These are phyloP conservation scores for Buphagus erythrorhynchus DNA, from an alignment of 2,797 vertebrate species.

Conservation along the genomic window DNA sequence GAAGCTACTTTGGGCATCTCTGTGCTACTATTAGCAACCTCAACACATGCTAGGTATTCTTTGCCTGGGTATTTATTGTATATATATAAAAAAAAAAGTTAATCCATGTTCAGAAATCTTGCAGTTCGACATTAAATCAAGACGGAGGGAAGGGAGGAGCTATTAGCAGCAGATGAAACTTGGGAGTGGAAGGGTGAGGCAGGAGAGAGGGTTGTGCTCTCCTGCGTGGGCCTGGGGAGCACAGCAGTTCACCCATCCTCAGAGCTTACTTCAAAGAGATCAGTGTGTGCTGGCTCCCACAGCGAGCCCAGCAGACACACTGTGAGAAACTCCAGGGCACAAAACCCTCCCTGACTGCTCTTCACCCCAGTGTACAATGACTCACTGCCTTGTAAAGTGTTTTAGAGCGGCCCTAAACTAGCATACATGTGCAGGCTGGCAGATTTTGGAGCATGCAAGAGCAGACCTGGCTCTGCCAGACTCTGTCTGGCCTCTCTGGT, in stretches of 20 bases:
- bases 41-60: fast-evolving
- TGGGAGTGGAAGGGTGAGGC: not conserved
- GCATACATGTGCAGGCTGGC: not conserved
- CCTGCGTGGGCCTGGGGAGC: not conserved
- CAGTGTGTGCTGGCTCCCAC: not conserved
- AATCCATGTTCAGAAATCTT: not conserved
- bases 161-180: not conserved
- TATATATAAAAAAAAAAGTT: not conserved
- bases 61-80: not conserved
- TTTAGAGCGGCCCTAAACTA: not conserved
- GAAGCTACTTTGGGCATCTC: not conserved
- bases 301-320: not conserved
- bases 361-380: not conserved
- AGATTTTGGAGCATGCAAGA: not conserved
- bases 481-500: not conserved
- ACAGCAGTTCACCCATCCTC: not conserved
- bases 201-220: not conserved
- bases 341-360: not conserved
- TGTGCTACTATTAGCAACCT: not conserved
- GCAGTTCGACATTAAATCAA: not conserved
- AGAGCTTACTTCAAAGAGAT: not conserved
- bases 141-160: not conserved
- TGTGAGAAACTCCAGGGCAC: not conserved
- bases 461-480: not conserved
- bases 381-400: not conserved